Evolutionary conservation across 2,797 vertebrate genomes (phyloP), one percentile per base, ranked within the genome.

Genomic region (Gymnothorax reevesii): DNA sequence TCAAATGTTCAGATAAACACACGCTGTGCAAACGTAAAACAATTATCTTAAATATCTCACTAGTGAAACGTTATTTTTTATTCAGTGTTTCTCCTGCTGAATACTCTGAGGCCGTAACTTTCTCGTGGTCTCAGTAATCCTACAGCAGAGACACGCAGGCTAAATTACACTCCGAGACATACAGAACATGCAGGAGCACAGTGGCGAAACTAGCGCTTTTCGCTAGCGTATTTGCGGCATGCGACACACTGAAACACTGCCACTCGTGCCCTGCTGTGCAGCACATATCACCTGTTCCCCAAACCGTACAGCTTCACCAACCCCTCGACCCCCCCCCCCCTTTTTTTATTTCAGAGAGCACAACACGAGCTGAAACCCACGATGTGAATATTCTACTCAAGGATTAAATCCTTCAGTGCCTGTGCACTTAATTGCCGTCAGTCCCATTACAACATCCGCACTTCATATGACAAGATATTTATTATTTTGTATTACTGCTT

Each of bases 311-410:
- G 64, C 69, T 13, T 49, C 27, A 57, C 64, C 54, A 86, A 83
- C 25, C 27, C 25, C 60, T 20, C 4, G 7, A 0, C 7, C 49
- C 59, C 49, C n/a, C 22, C n/a, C 80, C 77, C 20, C 66, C 87
- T 55, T 83, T 49, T 55, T 59, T 52, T 42, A 54, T 54, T 83
- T 64, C 66, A 27, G 83, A 87, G 83, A 87, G 85, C 42, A 89
- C 91, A 87, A 87, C 79, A 85, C 90, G 88, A 91, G 90, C 92
- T 89, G 80, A 84, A 80, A 86, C 87, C 73, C 75, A 66, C 86
- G 27, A 80, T n/a, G 42, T 80, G 66, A 77, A 84, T 84, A 73
- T 80, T 62, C 82, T n/a, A 60, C 86, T 83, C 60, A 84, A 71
- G 86, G 73, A 75, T 85, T 84, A 42, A 42, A 42, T 86, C 80